Evolutionary conservation across 2,797 vertebrate species (phyloP).

Genomic region (Luscinia megarhynchos): DNA sequence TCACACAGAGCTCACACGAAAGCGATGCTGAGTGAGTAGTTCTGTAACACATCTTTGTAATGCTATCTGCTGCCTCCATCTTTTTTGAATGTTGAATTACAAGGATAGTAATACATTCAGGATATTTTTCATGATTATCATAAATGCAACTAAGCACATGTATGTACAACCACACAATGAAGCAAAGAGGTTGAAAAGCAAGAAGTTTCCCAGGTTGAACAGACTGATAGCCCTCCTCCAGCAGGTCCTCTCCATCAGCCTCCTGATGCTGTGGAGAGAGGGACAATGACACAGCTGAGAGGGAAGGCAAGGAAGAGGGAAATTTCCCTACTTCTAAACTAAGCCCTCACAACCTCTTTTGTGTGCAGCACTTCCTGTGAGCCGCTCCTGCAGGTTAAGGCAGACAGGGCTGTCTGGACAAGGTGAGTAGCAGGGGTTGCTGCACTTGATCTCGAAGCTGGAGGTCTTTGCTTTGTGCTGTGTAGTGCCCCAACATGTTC

Average conservation of each 20-base stretch:
- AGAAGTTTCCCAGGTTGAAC: not conserved
- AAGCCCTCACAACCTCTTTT: not conserved
- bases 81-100: not conserved
- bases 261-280: not conserved
- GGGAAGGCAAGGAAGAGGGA: not conserved
- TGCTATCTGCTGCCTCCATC: not conserved
- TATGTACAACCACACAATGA: not conserved
- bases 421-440: not conserved
- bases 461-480: constrained; percentile 13
- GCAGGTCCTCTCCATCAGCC: not conserved
- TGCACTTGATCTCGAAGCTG: not conserved
- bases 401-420: not conserved
- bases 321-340: not conserved
- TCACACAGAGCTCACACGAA: not conserved
- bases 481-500: constrained; percentile 13
- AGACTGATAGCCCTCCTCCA: not conserved
- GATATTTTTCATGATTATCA: not conserved
- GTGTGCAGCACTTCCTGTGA: not conserved
- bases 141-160: not conserved
- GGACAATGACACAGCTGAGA: not conserved
- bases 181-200: not conserved
- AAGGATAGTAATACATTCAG: not conserved
- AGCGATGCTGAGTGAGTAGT: not conserved
- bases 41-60: constrained; percentile 8
- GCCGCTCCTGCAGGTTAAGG: not conserved